Percentiles rank a stretch among this genome's conserved stretches.
These are phyloP conservation scores for Lysiphlebus fabarum DNA, from an alignment of 1,140 invertebrate species.

Conservation along the genomic window DNA sequence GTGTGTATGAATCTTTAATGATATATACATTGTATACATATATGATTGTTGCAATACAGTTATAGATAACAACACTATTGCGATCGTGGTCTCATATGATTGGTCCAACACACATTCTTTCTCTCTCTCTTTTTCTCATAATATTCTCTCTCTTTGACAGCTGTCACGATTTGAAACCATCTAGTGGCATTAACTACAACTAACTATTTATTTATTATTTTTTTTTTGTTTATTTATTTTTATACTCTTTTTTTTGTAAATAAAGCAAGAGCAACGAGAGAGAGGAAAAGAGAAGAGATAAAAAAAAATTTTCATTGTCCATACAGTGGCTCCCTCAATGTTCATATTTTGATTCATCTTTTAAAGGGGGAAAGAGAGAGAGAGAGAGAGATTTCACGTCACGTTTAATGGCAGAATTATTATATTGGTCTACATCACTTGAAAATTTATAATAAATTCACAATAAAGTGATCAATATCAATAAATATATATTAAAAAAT, in stretches of 20 bases:
- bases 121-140: too few species aligned
- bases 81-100: slow-evolving; percentile 50
- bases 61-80: slow-evolving; percentile 49
- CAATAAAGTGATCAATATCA: neutral
- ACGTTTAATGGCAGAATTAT: slow-evolving; percentile 12
- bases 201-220: too few species aligned
- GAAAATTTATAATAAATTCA: neutral
- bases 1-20: slow-evolving; percentile 30
- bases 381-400: neutral
- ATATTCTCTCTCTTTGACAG: too few species aligned
- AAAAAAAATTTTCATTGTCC: too few species aligned
- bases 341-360: too few species aligned
- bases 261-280: neutral
- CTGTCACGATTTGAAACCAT: neutral
- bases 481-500: neutral
- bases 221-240: neutral
- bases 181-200: neutral
- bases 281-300: neutral
- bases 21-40: slow-evolving; percentile 39
- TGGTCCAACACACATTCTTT: slow-evolving; percentile 43
- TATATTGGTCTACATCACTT: slow-evolving; percentile 12
- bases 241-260: neutral
- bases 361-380: too few species aligned
- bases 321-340: neutral
- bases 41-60: slow-evolving; percentile 4